Conservation (phyloP, 2,797 vertebrate genomes). For the Decapterus maruadsi region DNA sequence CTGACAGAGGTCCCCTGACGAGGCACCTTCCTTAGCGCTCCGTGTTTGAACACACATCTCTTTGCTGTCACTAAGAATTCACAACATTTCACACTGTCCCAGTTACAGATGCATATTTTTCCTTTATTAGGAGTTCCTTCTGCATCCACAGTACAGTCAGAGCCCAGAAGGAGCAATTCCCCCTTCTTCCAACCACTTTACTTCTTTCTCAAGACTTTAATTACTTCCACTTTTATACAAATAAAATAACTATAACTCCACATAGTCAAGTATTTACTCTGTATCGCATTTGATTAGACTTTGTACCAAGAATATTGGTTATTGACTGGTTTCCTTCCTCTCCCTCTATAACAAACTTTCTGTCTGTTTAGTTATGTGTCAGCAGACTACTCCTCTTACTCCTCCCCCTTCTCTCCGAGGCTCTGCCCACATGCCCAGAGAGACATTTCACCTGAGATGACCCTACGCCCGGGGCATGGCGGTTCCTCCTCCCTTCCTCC, state of each 20-base stretch:
- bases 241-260: background rate
- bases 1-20: constrained; percentile 49
- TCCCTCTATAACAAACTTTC: constrained; percentile 28
- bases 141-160: constrained; percentile 34
- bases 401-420: constrained; percentile 61
- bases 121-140: constrained; percentile 69
- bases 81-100: constrained; percentile 54
- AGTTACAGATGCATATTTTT: constrained; percentile 62
- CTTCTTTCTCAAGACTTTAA: constrained; percentile 21
- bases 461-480: constrained; percentile 69
- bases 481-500: constrained; percentile 52
- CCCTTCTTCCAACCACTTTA: constrained; percentile 1
- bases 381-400: constrained; percentile 54
- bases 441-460: constrained; percentile 83
- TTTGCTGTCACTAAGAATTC: constrained; percentile 51
- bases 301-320: constrained; percentile 12
- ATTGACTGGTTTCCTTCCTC: constrained; percentile 23
- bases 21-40: constrained; percentile 54
- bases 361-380: constrained; percentile 44
- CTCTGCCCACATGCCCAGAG: constrained; percentile 66
- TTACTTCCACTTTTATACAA: background rate
- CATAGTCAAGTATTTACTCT: background rate
- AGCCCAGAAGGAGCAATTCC: constrained; percentile 38
- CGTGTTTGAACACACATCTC: constrained; percentile 45
- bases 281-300: background rate